Percentiles rank a stretch among this genome's conserved stretches.
phyloP scores from a whole-genome alignment of 2,113 vertebrate species.

The Pygoscelis adeliae region DNA sequence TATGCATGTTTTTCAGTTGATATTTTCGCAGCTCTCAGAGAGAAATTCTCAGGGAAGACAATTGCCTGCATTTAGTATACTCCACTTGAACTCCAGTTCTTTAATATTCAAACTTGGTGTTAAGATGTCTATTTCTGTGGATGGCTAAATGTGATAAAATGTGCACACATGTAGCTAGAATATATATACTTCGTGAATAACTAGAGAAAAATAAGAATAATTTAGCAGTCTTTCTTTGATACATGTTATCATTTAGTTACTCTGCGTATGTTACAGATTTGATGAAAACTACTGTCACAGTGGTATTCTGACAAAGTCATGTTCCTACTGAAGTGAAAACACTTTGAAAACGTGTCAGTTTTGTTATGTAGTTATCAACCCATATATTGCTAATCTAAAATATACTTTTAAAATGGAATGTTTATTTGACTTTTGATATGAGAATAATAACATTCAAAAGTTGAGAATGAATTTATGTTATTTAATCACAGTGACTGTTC shows the following conservation, averaged over 20 bases:
- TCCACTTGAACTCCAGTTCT: not conserved
- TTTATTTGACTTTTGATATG: not conserved
- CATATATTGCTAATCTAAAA: not conserved
- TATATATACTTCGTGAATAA: not conserved
- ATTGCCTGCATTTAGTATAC: not conserved
- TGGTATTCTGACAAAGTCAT: not conserved
- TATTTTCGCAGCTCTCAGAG: not conserved
- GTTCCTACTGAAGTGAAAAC: not conserved
- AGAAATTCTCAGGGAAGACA: not conserved
- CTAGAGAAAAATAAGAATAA: not conserved
- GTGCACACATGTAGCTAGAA: not conserved
- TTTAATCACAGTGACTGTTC: not conserved
- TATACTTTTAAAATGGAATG: not conserved
- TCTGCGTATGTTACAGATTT: not conserved
- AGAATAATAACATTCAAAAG: not conserved
- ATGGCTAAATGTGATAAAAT: not conserved
- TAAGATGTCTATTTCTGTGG: not conserved
- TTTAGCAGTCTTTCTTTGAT: not conserved
- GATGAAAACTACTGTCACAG: not conserved
- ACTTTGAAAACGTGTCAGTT: not conserved
- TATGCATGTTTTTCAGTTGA: not conserved
- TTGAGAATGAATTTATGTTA: not conserved
- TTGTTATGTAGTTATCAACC: not conserved
- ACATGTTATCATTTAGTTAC: not conserved
- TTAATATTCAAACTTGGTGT: not conserved